These are phyloP conservation scores for Dolichomitus sp. DNA, from an alignment of 2,888 invertebrate genomes.

Conservation along the genomic window DNA sequence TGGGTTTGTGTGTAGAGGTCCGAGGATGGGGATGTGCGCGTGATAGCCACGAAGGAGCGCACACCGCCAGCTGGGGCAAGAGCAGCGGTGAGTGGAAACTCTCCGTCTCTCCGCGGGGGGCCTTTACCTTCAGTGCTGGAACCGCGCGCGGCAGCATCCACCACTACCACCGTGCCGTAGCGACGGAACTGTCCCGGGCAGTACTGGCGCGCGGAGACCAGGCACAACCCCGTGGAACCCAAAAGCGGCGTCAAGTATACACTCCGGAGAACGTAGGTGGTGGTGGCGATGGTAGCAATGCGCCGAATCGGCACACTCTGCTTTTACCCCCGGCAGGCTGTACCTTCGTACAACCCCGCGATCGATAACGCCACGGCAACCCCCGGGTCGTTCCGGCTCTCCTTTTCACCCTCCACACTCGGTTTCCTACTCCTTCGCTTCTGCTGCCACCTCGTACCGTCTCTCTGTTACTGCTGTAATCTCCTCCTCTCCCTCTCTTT, in stretches of 20 bases:
- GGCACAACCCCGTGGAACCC: slow-evolving; percentile 63
- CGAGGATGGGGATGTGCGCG: slow-evolving; percentile 34
- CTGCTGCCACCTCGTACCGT: slow-evolving; percentile 50
- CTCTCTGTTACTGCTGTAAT: slow-evolving; percentile 14
- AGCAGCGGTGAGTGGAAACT: slow-evolving; percentile 1
- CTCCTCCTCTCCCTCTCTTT: slow-evolving; percentile 5
- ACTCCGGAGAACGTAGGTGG: slow-evolving; percentile 34
- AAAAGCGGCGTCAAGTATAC: slow-evolving; percentile 58
- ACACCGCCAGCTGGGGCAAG: slow-evolving; percentile 26
- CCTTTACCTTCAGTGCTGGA: slow-evolving; percentile 17
- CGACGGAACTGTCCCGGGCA: slow-evolving; percentile 78
- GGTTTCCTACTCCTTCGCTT: slow-evolving; percentile 50
- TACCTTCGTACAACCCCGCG: slow-evolving; percentile 76
- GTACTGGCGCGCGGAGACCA: slow-evolving; percentile 77
- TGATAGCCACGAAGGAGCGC: slow-evolving; percentile 26
- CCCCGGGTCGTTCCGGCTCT: slow-evolving; percentile 77
- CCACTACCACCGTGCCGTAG: slow-evolving; percentile 15
- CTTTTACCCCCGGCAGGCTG: slow-evolving; percentile 26
- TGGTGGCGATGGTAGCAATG: slow-evolving; percentile 12
- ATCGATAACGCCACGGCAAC: slow-evolving; percentile 83
- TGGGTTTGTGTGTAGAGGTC: slow-evolving; percentile 13
- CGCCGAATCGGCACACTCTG: slow-evolving; percentile 45
- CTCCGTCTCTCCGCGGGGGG: slow-evolving; percentile 1
- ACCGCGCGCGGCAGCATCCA: slow-evolving; percentile 39
- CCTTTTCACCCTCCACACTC: slow-evolving; percentile 69